Conservation (phyloP, 2,888 invertebrate genomes). For the Axea sp. region DNA sequence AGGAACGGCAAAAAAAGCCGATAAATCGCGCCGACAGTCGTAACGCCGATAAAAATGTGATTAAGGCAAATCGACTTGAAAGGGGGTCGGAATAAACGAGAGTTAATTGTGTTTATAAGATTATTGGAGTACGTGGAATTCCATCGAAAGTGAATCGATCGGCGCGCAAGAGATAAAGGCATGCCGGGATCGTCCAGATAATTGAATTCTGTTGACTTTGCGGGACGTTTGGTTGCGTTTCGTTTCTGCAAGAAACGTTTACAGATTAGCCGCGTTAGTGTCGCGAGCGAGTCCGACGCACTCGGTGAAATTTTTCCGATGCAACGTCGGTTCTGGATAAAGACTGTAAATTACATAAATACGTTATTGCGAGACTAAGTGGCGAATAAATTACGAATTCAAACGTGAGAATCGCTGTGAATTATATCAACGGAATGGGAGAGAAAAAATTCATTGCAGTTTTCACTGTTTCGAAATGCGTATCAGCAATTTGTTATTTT, state of each 20-base stretch:
- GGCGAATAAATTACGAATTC: conserved; percentile 64
- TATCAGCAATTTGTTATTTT: no score
- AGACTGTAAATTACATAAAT: conserved; percentile 65
- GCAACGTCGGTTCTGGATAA: conserved; percentile 6
- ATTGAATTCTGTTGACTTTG: conserved; percentile 25
- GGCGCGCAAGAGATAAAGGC: conserved; percentile 16
- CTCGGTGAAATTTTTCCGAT: conserved; percentile 60
- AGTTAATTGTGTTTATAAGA: conserved; percentile 47
- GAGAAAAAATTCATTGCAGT: no score
- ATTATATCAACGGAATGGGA: no score
- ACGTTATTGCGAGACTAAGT: conserved; percentile 63
- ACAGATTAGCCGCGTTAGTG: conserved; percentile 23
- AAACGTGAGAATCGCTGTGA: conserved; percentile 62
- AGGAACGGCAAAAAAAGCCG: no score
- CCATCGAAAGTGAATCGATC: conserved; percentile 47
- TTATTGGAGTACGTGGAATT: conserved; percentile 34
- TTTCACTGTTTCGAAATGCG: no score
- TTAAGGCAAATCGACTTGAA: conserved; percentile 9
- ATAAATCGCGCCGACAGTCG: no score
- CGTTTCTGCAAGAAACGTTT: neutral
- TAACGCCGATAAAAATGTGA: conserved; percentile 3
- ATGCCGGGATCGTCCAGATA: conserved; percentile 26
- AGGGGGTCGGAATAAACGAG: conserved; percentile 17
- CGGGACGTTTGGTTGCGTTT: conserved; percentile 6
- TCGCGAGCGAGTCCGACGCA: conserved; percentile 38